These are phyloP conservation scores for Seriola quinqueradiata DNA, from an alignment of 2,113 vertebrate species.

Conservation along the genomic window DNA sequence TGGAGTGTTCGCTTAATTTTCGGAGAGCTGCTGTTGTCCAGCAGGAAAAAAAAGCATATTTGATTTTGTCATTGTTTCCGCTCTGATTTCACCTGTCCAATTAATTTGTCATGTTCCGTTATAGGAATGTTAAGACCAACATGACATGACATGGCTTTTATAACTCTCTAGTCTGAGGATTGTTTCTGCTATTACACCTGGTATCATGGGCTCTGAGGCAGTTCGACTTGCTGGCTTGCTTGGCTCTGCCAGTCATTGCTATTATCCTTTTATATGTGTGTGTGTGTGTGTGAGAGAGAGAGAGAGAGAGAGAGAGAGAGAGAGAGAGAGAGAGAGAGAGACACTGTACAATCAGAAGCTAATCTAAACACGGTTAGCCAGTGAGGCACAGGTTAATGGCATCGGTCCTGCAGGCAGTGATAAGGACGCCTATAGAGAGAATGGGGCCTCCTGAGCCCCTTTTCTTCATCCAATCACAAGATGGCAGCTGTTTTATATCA, in stretches of 20 bases:
- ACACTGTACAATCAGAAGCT: conserved; percentile 66
- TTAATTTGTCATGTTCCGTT: not conserved
- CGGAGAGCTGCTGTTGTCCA: not conserved
- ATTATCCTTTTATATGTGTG: not conserved
- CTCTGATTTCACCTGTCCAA: not conserved
- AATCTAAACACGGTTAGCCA: conserved; percentile 63
- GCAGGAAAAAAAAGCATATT: not conserved
- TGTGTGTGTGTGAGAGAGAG: not conserved
- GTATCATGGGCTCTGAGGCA: not conserved
- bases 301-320: not conserved
- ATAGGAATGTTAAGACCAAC: not conserved
- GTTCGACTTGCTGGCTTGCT: conserved; percentile 3
- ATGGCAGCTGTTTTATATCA: conserved; percentile 71
- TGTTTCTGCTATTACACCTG: conserved; percentile 18
- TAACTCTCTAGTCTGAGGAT: conserved; percentile 13
- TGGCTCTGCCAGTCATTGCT: not conserved
- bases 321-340: not conserved
- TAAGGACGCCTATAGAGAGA: conserved; percentile 68
- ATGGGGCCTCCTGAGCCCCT: conserved; percentile 47
- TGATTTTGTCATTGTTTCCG: not conserved
- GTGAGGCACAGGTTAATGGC: conserved; percentile 69
- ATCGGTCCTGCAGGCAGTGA: conserved; percentile 71
- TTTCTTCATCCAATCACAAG: conserved; percentile 69
- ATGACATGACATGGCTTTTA: not conserved
- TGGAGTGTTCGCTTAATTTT: not conserved